These are phyloP conservation scores for Saccostrea glomerata DNA, from an alignment of 1,140 invertebrate species.

Conservation along the genomic window DNA sequence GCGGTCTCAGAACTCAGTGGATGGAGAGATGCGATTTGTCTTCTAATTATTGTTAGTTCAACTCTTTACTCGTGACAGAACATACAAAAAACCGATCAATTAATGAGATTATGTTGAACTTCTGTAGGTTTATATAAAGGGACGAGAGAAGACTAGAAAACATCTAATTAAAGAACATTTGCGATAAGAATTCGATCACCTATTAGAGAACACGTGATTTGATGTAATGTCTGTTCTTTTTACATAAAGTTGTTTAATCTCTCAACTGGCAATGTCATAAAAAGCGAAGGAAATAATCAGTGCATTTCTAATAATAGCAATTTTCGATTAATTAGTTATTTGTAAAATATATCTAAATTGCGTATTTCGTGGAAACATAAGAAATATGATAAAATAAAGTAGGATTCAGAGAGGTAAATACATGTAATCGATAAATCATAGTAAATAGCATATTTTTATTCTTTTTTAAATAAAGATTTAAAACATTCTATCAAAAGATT, in stretches of 20 bases:
- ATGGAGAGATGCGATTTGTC: not conserved
- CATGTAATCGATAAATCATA: too few relatives aligned
- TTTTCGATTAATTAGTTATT: not conserved
- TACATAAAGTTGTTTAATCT: not conserved
- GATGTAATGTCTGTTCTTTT: not conserved
- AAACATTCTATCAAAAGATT: too few relatives aligned
- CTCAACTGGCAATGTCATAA: not conserved
- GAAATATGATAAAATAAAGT: not conserved
- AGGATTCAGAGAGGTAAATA: not conserved
- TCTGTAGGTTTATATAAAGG: slow-evolving; percentile 8
- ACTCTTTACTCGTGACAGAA: not conserved
- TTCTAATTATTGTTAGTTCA: slow-evolving; percentile 24
- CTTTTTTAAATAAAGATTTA: too few relatives aligned
- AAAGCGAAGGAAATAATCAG: not conserved
- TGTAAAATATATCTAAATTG: too few relatives aligned
- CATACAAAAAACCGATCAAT: slow-evolving; percentile 7
- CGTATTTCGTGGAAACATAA: not conserved
- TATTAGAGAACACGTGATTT: not conserved
- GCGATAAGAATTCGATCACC: not conserved
- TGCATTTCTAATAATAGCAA: not conserved
- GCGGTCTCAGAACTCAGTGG: not conserved
- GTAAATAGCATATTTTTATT: too few relatives aligned
- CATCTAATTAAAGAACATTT: slow-evolving; percentile 4
- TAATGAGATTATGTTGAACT: not conserved
- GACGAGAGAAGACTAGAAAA: not conserved